Base-by-base conservation (phyloP, 1,140 invertebrate genomes). In the Periplaneta americana region DNA sequence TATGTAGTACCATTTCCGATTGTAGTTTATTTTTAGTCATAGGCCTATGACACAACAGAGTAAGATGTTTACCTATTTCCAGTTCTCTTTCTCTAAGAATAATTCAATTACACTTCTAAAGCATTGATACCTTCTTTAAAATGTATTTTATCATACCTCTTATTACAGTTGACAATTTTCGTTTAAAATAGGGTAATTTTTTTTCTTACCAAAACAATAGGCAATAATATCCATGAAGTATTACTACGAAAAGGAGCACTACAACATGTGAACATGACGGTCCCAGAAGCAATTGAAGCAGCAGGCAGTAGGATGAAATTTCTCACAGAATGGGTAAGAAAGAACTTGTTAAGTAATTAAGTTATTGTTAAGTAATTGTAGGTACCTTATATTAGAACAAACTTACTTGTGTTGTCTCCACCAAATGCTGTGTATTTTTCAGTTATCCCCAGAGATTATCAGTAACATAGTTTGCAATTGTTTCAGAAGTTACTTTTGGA, bases 251-350 rank as follows among this genome's bases (percentile, higher is more conserved):
- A 33, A 22, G 81, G 81, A 17, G 76, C 78, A 34, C 76, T 82
- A 22, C 76, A 32, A 18, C 77, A 82, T 37, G 81, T 82, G 39
- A 82, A 82, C 36, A 82, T 82, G 81, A 79, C 81, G 32, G 74
- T 82, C 31, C 81, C 81, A 22, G 81, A 82, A 33, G 81, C 81
- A 15, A 82, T 82, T 48, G 75, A 80, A 35, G 81, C 81, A 18
- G 81, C 76, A 28, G 81, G 81, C 33, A 74, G 34, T 13, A 80
- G 57, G 22, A 18, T 78, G 78, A 39, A 74, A 33, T 79, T 79
- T 32, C 31, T 82, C 22, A 48, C 32, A 34, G 81, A 82, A 74
- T 82, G 81, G 81, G 22, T 31, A n/a, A n/a, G n/a, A 66, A 66
- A 17, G 57, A 66, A 17, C 17, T 17, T 66, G 17, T 28, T 17